phyloP scores from a whole-genome alignment of 2,113 vertebrate genomes.

The Gymnorhina tibicen region DNA sequence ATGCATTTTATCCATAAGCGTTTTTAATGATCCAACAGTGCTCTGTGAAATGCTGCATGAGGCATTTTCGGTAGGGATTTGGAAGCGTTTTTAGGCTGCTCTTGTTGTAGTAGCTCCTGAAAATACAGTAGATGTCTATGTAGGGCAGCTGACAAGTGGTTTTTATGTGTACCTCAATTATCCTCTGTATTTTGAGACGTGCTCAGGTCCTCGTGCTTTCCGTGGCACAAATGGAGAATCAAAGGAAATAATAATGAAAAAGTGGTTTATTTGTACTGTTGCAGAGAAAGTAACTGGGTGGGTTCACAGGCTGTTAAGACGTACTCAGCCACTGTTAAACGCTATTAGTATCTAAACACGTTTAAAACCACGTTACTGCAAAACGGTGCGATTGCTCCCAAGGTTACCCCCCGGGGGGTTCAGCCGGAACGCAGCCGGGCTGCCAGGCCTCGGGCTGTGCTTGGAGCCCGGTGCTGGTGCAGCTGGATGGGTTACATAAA shows the following conservation, averaged over 20 bases:
- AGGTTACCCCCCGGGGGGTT: neutral
- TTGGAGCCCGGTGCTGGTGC: neutral
- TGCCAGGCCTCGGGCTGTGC: neutral
- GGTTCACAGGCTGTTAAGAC: neutral
- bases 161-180: neutral
- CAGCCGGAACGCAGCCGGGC: neutral
- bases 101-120: slow-evolving; percentile 1
- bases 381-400: fast-evolving
- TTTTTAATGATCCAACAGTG: neutral
- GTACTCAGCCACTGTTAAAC: neutral
- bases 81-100: neutral
- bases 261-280: neutral
- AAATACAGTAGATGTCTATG: slow-evolving; percentile 61
- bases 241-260: neutral
- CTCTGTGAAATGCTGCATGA: neutral
- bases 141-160: slow-evolving; percentile 45
- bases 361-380: fast-evolving
- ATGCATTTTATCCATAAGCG: neutral
- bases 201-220: neutral
- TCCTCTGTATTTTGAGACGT: neutral
- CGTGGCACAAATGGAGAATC: neutral
- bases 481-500: neutral
- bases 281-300: neutral
- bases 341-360: fast-evolving
- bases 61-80: neutral